A percentile compares a stretch with the other conserved stretches of the same genome.
Evolutionary conservation across 30 jellyfish, hydroid and myxozoan species (phyloP).

Genomic region (Turritopsis rubra): DNA sequence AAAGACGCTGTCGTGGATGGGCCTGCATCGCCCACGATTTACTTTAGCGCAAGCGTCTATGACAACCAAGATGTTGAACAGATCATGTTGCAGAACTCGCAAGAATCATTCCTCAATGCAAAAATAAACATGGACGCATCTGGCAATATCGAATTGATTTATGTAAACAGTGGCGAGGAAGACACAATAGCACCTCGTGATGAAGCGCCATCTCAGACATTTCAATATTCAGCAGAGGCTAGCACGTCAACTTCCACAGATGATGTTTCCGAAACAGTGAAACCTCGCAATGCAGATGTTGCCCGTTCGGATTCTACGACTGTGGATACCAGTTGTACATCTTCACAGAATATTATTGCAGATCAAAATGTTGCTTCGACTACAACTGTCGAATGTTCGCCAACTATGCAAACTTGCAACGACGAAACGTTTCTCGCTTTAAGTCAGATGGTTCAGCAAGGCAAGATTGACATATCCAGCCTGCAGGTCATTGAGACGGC

Average conservation of each 20-base stretch:
- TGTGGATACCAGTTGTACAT: background rate
- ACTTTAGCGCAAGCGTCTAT: background rate
- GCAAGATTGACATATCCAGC: conserved; percentile 33
- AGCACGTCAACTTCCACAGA: background rate
- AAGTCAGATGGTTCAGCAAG: conserved; percentile 39
- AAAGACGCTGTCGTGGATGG: conserved; percentile 6
- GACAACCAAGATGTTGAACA: conserved; percentile 29
- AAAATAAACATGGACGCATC: conserved; percentile 24
- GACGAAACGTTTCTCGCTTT: conserved; percentile 38
- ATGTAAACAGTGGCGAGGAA: background rate
- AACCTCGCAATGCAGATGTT: background rate
- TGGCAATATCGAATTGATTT: conserved; percentile 25
- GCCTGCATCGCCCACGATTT: background rate
- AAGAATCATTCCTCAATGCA: conserved; percentile 17
- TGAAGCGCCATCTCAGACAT: background rate
- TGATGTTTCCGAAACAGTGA: background rate
- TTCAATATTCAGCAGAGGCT: background rate
- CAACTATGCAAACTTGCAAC: background rate
- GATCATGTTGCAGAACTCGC: conserved; percentile 16
- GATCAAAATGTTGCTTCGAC: background rate
- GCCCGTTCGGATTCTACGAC: conserved; percentile 7
- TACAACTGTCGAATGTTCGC: background rate
- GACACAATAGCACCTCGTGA: background rate
- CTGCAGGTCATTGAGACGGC: conserved; percentile 22
- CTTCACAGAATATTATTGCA: background rate